Percentiles rank a stretch among this genome's conserved stretches.
Evolutionary conservation across 2,113 vertebrate genomes (phyloP).

Genomic region (Rattus rattus): DNA sequence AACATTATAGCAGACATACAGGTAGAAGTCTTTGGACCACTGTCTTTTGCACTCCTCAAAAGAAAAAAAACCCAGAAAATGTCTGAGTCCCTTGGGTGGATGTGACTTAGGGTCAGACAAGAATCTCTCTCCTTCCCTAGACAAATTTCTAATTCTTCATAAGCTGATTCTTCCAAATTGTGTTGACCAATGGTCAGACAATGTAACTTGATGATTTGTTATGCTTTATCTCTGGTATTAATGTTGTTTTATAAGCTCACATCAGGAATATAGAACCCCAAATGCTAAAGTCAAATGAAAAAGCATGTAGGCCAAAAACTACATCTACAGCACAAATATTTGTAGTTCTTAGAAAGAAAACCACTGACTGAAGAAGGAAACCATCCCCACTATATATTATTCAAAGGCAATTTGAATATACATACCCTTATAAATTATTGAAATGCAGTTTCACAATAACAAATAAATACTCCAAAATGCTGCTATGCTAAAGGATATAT

Average conservation of each 20-base stretch:
- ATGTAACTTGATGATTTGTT: background rate
- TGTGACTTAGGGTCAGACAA: background rate
- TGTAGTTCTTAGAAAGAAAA: conserved; percentile 65
- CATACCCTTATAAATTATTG: conserved; percentile 76
- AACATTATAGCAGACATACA: background rate
- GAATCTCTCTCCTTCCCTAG: too few relatives aligned
- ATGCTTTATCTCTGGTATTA: background rate
- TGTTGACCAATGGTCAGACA: background rate
- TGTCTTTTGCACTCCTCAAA: background rate
- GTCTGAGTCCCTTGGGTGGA: background rate
- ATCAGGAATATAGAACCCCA: background rate
- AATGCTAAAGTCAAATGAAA: conserved; percentile 39
- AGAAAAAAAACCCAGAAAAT: background rate
- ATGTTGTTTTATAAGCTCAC: background rate
- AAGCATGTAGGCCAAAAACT: background rate
- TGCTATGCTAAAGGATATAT: conserved; percentile 50
- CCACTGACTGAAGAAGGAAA: conserved; percentile 52
- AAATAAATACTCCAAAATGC: conserved; percentile 68
- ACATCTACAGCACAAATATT: background rate
- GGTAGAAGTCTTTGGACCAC: background rate
- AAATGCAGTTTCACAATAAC: conserved; percentile 69
- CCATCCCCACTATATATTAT: conserved; percentile 68
- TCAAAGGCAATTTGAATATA: conserved; percentile 69
- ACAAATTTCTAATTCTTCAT: background rate
- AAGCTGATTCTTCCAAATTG: background rate